Evolutionary conservation across 2,113 vertebrate species (phyloP), one percentile per base, ranked within the genome.

Genomic region (Leptobrachium leishanense): DNA sequence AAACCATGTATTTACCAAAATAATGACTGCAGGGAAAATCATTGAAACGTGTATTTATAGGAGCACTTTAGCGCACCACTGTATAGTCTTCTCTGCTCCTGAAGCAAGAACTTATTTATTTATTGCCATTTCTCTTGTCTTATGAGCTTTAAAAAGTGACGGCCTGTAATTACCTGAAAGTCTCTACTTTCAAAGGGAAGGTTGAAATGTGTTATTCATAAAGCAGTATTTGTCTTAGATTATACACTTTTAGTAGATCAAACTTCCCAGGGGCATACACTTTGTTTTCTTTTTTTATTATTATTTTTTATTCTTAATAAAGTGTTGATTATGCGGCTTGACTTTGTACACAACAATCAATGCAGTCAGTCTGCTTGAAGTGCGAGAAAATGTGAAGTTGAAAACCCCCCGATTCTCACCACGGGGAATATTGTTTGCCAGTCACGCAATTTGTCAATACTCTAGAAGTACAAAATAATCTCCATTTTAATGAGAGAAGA

Each of bases 391-490:
- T n/a, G 12, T 42, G 44, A n/a, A 6, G 41, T 44, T 57, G 70
- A 73, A 50, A 80, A 57, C 39, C 63, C 41, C 71, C 64, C 3
- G 63, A 62, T 74, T 68, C 72, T 68, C 71, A 39, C 78, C 20
- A 40, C 64, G n/a, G 78, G 64, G 20, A 31, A 74, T 55, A 20
- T 66, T 74, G 63, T 74, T 80, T 80, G 50, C 64, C 20, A 80
- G 64, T 57, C 4, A 43, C 68, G 71, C 72, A 68, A 74, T 80
- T 80, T 80, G 71, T 80, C 78, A 74, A 68, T 74, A 80, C 2
- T 69, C 72, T 74, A 80, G 73, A 80, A 80, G 71, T 80, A 74
- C 64, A 80, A 74, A 74, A 74, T 80, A 74, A 80, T 74, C 70
- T 80, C 71, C 78, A 74, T 80, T 80, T 80, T 80, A 80, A 80